Evolutionary conservation across 92 coral and sea anemone species (phyloP), one percentile per base, ranked within the genome.

Genomic region (Zoanthus sansibaricus): DNA sequence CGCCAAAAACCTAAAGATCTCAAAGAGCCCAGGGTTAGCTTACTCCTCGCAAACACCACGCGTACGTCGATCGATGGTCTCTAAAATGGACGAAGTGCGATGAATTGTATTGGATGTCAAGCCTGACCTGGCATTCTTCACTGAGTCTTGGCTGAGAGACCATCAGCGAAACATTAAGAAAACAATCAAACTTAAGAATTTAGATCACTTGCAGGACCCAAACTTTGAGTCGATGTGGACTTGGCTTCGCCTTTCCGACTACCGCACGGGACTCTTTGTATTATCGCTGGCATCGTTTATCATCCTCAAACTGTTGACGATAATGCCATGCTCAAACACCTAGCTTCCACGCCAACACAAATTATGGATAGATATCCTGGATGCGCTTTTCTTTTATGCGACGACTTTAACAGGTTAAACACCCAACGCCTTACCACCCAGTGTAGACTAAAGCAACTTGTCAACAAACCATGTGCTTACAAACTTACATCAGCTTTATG

Each of bases 111-210:
- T 42, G 77, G 77, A 73, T 73, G 9, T 73, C 20, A 73, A 73
- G 54, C 77, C 56, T 17, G 77, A 73, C 58, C 20, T 73, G 12
- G 77, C 55, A 44, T 45, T 73, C 44, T 73, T 73, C 77, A 45
- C 30, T 47, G 77, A 73, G 21, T 44, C 54, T 42, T 71, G 75
- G 75, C 75, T 45, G 55, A 46, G 77, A 47, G 77, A 45, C 77
- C 77, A 73, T 46, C 44, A 73, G 54, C 54, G 55, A 44, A 54
- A 54, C 59, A 54, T 15, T 6, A n/a, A n/a, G n/a, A n/a, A n/a
- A n/a, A n/a, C n/a, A n/a, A 54, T 15, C 59, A 54, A 54, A 15
- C 6, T 54, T 54, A 37, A 37, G 42, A 0, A 2, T 2, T 37
- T 37, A 37, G 42, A 37, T 37, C 42, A 37, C 42, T 37, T 37